Base-by-base conservation (phyloP, 2,113 vertebrate genomes). In the Scomber scombrus region DNA sequence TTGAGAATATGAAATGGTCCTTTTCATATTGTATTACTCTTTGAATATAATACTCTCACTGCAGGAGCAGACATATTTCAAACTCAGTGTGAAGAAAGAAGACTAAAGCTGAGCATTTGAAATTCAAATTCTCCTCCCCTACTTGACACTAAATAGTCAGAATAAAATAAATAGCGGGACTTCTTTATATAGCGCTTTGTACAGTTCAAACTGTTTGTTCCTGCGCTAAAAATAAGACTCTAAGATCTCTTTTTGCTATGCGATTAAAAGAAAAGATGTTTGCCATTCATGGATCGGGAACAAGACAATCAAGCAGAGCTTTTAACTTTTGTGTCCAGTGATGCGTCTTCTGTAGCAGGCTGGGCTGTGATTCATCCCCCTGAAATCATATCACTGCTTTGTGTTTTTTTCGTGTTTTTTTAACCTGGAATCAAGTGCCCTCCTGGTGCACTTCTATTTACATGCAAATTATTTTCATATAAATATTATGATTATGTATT, bases 371-470 rank as follows among this genome's bases (percentile, higher is more conserved):
- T 34, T 72, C 62, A 29, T 6, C 3, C 43, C 3, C 11, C 15
- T 56, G 26, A 51, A 26, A 75, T 55, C 13, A 45, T 34, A 26
- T 54, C 18, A 6, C 16, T n/a, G 1, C 3, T 18, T 9, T 34
- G 15, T 66, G 23, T 26, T 26, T 26, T 26, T n/a, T n/a, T n/a
- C n/a, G 23, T 26, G 2, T 26, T 34, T 43, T 64, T 31, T 11
- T 11, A 16, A 57, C 19, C 45, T 74, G 63, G 57, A 63, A 78
- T 75, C 31, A 70, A 40, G 65, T 26, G 26, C 65, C 40, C 64
- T 51, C 43, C 5, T 29, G 29, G 43, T 45, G 16, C 31, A n/a
- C n/a, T n/a, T 49, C 16, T 1, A 13, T 2, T 13, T 11, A 29
- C 21, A 4, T 62, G 21, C 21, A 49, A 10, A 62, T 5, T 61